Evolutionary conservation across 2,888 invertebrate genomes (phyloP).

Genomic region (Drosophila maculinotata): DNA sequence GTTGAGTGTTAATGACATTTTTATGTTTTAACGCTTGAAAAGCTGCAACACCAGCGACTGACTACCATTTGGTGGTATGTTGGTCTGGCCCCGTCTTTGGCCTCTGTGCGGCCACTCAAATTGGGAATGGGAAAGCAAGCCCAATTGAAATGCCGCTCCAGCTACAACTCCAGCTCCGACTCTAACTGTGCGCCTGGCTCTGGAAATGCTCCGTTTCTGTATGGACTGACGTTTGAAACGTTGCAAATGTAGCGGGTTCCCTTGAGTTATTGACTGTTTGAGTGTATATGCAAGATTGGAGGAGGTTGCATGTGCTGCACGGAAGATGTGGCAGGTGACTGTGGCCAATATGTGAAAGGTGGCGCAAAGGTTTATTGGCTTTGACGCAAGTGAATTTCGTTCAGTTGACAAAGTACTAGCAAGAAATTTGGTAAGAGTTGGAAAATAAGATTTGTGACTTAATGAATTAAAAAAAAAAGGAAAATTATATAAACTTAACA

Average conservation of each 20-base stretch:
- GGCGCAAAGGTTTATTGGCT: constrained; percentile 42
- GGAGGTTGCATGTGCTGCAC: constrained; percentile 13
- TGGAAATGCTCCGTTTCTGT: constrained; percentile 32
- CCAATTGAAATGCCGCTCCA: constrained; percentile 60
- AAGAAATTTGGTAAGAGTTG: neutral
- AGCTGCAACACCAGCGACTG: constrained; percentile 55
- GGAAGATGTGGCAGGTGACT: constrained; percentile 20
- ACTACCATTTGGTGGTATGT: constrained; percentile 44
- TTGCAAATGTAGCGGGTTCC: constrained; percentile 45
- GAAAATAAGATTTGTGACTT: neutral
- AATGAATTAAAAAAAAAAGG: neutral
- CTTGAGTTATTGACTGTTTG: constrained; percentile 53
- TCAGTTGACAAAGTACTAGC: constrained; percentile 32
- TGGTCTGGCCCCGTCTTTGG: constrained; percentile 35
- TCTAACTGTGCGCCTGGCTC: constrained; percentile 7
- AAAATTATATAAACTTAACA: neutral
- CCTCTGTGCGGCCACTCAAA: constrained; percentile 27
- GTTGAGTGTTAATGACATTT: constrained; percentile 80
- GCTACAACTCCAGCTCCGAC: constrained; percentile 9
- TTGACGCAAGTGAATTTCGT: constrained; percentile 22
- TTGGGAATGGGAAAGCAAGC: constrained; percentile 55
- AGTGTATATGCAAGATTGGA: constrained; percentile 21
- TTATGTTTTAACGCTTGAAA: constrained; percentile 80
- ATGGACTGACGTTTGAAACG: constrained; percentile 47
- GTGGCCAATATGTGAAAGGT: constrained; percentile 43